phyloP scores from a whole-genome alignment of 2,113 vertebrate genomes.

The Nanger granti region DNA sequence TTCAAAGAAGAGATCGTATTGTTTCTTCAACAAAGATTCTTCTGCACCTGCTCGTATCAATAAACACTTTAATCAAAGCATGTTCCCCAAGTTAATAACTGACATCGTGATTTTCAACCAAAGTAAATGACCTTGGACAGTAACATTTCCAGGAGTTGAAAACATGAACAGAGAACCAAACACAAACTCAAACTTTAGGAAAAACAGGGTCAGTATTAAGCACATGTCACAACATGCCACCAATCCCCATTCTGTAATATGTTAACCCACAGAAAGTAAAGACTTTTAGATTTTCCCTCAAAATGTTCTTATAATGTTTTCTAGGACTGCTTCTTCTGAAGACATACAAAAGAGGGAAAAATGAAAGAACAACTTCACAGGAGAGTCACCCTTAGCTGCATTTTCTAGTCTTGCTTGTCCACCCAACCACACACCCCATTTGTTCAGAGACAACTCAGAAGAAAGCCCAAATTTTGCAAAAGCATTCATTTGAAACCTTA shows the following conservation, averaged over 20 bases:
- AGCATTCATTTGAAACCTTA: not conserved
- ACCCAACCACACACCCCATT: not conserved
- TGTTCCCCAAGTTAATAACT: constrained; percentile 12
- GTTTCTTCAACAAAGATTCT: not conserved
- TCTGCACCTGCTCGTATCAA: not conserved
- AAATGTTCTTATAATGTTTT: not conserved
- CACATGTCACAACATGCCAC: not conserved
- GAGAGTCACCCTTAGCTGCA: not conserved
- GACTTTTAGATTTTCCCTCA: not conserved
- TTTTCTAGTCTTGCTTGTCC: not conserved
- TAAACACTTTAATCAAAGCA: not conserved
- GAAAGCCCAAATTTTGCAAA: not conserved
- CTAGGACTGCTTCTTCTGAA: not conserved
- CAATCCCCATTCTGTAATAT: not conserved
- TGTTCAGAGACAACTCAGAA: not conserved
- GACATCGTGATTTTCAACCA: constrained; percentile 2
- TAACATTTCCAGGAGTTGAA: not conserved
- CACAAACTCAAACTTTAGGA: not conserved
- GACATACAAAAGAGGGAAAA: not conserved
- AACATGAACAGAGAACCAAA: not conserved
- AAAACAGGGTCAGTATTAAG: not conserved
- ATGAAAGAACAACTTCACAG: not conserved
- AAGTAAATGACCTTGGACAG: not conserved
- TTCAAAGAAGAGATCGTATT: not conserved
- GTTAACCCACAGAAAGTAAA: not conserved